Evolutionary conservation across 1,140 invertebrate genomes (phyloP).

Genomic region (Rhagoletis zephyria): DNA sequence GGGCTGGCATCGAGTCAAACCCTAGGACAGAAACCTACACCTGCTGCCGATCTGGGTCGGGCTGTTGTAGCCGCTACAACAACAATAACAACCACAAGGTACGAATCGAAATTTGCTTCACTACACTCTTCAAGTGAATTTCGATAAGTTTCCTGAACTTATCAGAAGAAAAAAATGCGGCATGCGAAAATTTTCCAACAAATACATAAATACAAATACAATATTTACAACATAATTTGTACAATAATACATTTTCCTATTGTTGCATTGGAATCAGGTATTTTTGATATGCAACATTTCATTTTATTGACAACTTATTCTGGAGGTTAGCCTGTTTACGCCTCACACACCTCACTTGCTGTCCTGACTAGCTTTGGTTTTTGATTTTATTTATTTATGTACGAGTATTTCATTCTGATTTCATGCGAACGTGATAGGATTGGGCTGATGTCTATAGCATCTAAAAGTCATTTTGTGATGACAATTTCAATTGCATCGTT

Average conservation of each 20-base stretch:
- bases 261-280: neutral
- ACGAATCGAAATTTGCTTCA: too few species aligned
- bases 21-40: too few species aligned
- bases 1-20: too few species aligned
- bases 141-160: too few species aligned
- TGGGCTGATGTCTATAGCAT: neutral
- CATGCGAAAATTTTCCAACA: too few species aligned
- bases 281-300: neutral
- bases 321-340: constrained; percentile 36
- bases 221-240: too few species aligned
- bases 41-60: too few species aligned
- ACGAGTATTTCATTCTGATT: neutral
- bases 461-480: constrained; percentile 30
- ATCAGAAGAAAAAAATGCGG: too few species aligned
- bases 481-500: constrained; percentile 65
- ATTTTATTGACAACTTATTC: constrained; percentile 11
- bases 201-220: too few species aligned
- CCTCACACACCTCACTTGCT: neutral
- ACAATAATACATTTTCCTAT: neutral
- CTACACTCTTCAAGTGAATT: too few species aligned
- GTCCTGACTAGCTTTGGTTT: neutral
- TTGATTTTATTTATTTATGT: neutral
- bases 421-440: neutral
- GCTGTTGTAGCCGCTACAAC: too few species aligned
- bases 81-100: too few species aligned